Base-by-base conservation (phyloP, 2,113 vertebrate genomes). In the Chelonoidis abingdonii region DNA sequence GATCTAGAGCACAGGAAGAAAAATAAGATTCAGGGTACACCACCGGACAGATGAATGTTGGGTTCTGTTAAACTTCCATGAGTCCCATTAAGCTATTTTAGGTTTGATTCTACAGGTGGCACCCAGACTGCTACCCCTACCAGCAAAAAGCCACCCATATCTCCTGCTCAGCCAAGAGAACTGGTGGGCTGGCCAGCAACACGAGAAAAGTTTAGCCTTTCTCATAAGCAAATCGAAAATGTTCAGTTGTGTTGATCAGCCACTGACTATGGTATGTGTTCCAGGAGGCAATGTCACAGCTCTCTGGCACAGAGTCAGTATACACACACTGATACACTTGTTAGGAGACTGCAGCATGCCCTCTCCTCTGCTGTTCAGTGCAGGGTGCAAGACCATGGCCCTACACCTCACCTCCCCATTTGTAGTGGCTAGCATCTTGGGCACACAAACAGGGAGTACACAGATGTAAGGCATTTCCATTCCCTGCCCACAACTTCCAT, bases 81-180 rank as follows among this genome's bases (percentile, higher is more conserved):
- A 76, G 83, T 93, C 65, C 88, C 69, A 94, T 93, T 75, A 85
- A 89, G 83, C n/a, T 87, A 93, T 84, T 10, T 82, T 21, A 11
- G 4, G 49, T 3, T 11, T 86, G 83, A 72, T 11, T 88, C 93
- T 83, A 92, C 59, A 90, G 86, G 92, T 69, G 78, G 11, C 41
- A 92, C 31, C 12, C 44, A 92, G 35, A 47, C 11, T 82, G 22
- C 47, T 84, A 31, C 2, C 12, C n/a, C 25, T 82, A 41, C 41
- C 78, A 69, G 35, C 35, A 35, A 69, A 69, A n/a, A n/a, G 65
- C 6, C 59, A 65, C 14, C 29, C 6, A 14, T 5, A 65, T 14
- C 29, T 35, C 29, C 59, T 65, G 29, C 29, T 17, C 59, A 65
- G 59, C 27, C 59, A 65, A 65, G 13, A 65, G 59, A 65, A 14